Evolutionary conservation across 2,888 invertebrate genomes (phyloP), one percentile per base, ranked within the genome.

Genomic region (Epinotia brunnichana): DNA sequence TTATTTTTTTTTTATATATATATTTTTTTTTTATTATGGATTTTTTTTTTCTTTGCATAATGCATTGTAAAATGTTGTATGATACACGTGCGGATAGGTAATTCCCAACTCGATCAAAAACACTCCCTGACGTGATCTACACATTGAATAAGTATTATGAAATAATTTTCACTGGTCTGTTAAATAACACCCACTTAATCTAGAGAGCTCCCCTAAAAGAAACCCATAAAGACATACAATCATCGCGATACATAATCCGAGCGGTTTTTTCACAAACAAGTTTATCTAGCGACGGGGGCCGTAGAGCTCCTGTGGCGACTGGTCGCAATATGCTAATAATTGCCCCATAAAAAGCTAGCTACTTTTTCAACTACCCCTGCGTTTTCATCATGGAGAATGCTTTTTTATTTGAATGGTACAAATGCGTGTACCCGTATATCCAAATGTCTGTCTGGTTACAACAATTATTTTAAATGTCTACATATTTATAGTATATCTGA

Each of bases 311-410:
- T 77, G 80, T 79, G 77, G 83, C 70, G 81, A 82, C 80, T 78
- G 78, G 77, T 73, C 78, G 77, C 82, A 83, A 83, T 87, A 87
- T 87, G 88, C 85, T 88, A 86, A 87, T 87, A 84, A 86, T 86
- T 84, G 80, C 66, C 67, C 56, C 63, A 67, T 74, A 74, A 76
- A 75, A 76, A 74, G 53, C 62, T 67, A 70, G 54, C 57, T 62
- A 76, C 44, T 57, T 69, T 69, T 74, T 70, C 62, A 70, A 29
- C 61, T 53, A 60, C 64, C 69, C 60, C 44, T 24, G 54, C 21
- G 48, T 61, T 72, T 72, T 54, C 61, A 66, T 61, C 48, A 56
- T 54, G 17, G 41, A 24, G 19, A 17, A 60, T 10, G 41, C 35
- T 66, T 24, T n/a, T 68, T 60, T 62, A 35, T 68, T 17, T 11